These are phyloP conservation scores for Leptinotarsa undecemlineata DNA, from an alignment of 1,140 invertebrate genomes.

Conservation along the genomic window DNA sequence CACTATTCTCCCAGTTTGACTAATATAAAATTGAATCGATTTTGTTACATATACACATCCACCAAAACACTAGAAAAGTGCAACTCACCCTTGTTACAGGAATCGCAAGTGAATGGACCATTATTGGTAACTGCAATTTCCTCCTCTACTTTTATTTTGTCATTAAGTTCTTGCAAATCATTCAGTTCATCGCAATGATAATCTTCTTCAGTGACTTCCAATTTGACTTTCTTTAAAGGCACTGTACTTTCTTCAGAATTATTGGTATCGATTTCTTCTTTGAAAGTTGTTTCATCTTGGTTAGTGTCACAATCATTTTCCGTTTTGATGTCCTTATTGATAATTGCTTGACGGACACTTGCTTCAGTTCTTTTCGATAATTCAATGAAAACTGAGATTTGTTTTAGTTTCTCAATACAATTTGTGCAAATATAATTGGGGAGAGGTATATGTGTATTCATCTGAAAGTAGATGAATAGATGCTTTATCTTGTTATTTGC, in stretches of 20 bases:
- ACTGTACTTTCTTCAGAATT: not conserved
- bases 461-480: too few relatives aligned
- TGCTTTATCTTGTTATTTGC: too few relatives aligned
- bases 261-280: not conserved
- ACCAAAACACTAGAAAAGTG: too few relatives aligned
- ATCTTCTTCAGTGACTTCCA: not conserved
- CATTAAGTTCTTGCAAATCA: not conserved
- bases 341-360: not conserved
- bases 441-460: not conserved
- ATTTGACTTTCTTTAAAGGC: not conserved
- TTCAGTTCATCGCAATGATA: not conserved
- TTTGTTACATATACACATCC: too few relatives aligned
- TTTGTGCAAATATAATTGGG: not conserved
- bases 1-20: too few relatives aligned
- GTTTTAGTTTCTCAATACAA: not conserved
- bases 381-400: not conserved
- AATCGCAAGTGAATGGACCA: not conserved
- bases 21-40: too few relatives aligned
- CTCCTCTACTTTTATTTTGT: too few relatives aligned
- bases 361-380: not conserved
- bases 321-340: not conserved
- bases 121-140: too few relatives aligned
- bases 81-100: not conserved
- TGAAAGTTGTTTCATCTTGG: not conserved
- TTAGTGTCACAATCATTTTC: not conserved